Evolutionary conservation across 2,888 invertebrate genomes (phyloP), one percentile per base, ranked within the genome.

Genomic region (Amiota communis): DNA sequence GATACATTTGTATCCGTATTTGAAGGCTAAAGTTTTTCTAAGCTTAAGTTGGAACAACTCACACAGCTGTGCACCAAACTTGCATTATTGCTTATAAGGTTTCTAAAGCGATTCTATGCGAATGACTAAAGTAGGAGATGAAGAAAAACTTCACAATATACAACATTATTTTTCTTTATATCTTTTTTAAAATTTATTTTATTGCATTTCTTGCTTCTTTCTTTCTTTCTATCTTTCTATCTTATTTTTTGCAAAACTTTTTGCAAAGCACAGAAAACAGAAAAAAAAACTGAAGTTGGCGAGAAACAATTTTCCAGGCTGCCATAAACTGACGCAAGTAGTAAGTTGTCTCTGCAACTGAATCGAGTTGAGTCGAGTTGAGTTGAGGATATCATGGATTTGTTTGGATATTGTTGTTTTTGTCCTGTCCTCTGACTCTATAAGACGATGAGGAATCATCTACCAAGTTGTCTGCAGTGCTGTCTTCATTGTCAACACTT

Each of bases 401-500:
- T 57, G 9, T 57, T 13, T n/a, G 15, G 36, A 15, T 57, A 57
- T 57, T n/a, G 10, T 57, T 17, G 15, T 57, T 57, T 4, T 57
- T 10, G 57, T n/a, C n/a, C 15, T 15, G 57, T 57, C 17, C 23
- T 10, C 6, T 2, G 3, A 2, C 6, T 36, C 4, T n/a, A 10
- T 4, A 51, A 51, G 53, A 51, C 12, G 53, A 51, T n/a, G n/a
- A 51, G 13, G n/a, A 51, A 51, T 65, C 36, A n/a, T 59, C 23
- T 68, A 15, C 67, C 53, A 68, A 53, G 67, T 68, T 68, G 67
- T 63, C 63, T 23, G 10, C 36, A 36, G 6, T 10, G 63, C 63
- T 63, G 63, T 68, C 67, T 68, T 53, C 67, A 53, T 85, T 83
- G 83, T 83, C 86, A 83, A 83, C 83, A 85, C 83, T 82, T 81